Evolutionary conservation across 2,888 invertebrate genomes (phyloP).

Genomic region (Lepeophtheirus nordmannii): DNA sequence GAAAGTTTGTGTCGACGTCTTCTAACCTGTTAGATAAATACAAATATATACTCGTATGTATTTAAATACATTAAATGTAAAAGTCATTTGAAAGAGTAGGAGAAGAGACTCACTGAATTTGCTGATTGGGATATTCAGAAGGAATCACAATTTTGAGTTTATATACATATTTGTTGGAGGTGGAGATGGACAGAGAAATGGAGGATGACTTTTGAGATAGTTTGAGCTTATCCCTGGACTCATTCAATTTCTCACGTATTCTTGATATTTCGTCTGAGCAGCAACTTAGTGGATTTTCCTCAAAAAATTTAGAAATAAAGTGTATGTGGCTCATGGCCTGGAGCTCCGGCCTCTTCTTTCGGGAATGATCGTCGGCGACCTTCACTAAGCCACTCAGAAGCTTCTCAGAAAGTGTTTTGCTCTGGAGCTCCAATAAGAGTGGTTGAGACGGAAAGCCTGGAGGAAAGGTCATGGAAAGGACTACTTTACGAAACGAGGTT

Average conservation of each 20-base stretch:
- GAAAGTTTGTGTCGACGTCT: constrained; percentile 48
- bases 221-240: constrained; percentile 43
- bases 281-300: constrained; percentile 52
- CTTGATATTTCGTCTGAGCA: constrained; percentile 53
- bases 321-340: constrained; percentile 44
- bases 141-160: constrained; percentile 46
- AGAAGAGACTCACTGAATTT: constrained; percentile 7
- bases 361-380: constrained; percentile 25
- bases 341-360: constrained; percentile 25
- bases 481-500: constrained; percentile 46
- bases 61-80: background rate
- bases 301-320: constrained; percentile 48
- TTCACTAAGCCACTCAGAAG: constrained; percentile 46
- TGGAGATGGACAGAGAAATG: constrained; percentile 41
- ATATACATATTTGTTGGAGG: constrained; percentile 46
- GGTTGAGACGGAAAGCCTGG: constrained; percentile 45
- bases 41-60: background rate
- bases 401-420: constrained; percentile 49
- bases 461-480: constrained; percentile 51
- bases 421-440: constrained; percentile 51
- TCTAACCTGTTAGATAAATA: constrained; percentile 30
- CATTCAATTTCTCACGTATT: constrained; percentile 41
- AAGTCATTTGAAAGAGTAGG: background rate
- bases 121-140: constrained; percentile 45
- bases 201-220: constrained; percentile 50